phyloP scores from a whole-genome alignment of 2,113 vertebrate genomes.

The Passer domesticus region DNA sequence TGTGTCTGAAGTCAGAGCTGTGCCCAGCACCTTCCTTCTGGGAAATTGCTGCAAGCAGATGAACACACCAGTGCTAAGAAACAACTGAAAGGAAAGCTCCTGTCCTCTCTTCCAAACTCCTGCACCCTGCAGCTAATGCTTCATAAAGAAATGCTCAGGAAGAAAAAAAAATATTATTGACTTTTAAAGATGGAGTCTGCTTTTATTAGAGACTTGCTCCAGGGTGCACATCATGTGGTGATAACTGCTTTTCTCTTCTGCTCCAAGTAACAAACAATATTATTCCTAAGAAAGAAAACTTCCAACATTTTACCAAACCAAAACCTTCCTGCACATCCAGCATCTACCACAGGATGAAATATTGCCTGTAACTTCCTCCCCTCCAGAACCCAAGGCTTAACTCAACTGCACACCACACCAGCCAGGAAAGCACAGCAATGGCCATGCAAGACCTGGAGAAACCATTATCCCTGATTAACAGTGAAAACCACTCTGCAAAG shows the following conservation, averaged over 20 bases:
- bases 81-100: neutral
- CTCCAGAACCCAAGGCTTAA: neutral
- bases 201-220: conserved; percentile 43
- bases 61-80: neutral
- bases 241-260: conserved; percentile 27
- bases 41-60: neutral
- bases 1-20: neutral
- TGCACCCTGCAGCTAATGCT: neutral
- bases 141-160: neutral
- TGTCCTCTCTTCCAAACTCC: neutral
- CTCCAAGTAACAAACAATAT: conserved; percentile 43
- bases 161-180: neutral
- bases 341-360: neutral
- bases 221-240: conserved; percentile 27
- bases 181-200: conserved; percentile 6
- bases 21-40: neutral
- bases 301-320: neutral
- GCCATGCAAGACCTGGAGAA: neutral
- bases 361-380: neutral
- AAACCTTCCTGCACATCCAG: neutral
- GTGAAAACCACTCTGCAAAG: neutral
- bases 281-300: conserved; percentile 37
- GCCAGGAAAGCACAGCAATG: neutral
- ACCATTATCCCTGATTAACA: neutral
- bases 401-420: neutral